A percentile compares a stretch with the other conserved stretches of the same genome.
These are phyloP conservation scores for Grammomys surdaster DNA, from an alignment of 2,113 vertebrate species.

Conservation along the genomic window DNA sequence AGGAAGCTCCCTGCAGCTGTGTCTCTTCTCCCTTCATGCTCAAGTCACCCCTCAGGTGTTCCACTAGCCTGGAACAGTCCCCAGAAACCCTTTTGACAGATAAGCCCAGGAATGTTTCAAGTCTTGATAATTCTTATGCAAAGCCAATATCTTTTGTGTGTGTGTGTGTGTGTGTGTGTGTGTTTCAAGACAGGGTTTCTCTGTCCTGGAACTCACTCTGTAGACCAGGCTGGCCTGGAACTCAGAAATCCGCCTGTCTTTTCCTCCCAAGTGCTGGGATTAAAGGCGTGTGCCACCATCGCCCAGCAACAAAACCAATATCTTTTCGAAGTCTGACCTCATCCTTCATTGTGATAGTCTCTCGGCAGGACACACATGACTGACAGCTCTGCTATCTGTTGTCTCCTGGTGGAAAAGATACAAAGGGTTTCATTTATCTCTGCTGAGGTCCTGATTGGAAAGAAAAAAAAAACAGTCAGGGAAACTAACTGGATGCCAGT, in stretches of 20 bases:
- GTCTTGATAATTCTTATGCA: background rate
- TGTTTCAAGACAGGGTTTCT: no score
- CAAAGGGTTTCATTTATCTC: background rate
- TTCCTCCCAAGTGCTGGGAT: no score
- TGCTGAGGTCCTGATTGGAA: background rate
- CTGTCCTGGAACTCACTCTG: no score
- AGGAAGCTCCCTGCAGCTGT: background rate
- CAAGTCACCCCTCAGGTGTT: background rate
- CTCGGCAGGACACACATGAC: background rate
- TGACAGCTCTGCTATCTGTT: background rate
- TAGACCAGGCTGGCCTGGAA: no score
- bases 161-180: no score
- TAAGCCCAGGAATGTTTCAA: background rate
- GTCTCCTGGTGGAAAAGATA: background rate
- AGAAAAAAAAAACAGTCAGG: background rate
- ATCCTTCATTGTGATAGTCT: background rate
- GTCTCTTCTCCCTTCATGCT: background rate
- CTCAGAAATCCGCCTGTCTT: no score
- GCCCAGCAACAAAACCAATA: background rate
- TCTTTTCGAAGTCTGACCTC: background rate
- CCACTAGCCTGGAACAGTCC: background rate
- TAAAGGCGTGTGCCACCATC: no score
- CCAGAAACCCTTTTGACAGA: background rate
- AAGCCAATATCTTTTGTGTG: background rate
- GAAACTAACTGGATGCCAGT: background rate